phyloP scores from a whole-genome alignment of 1,140 invertebrate genomes.

The Phortica variegata region DNA sequence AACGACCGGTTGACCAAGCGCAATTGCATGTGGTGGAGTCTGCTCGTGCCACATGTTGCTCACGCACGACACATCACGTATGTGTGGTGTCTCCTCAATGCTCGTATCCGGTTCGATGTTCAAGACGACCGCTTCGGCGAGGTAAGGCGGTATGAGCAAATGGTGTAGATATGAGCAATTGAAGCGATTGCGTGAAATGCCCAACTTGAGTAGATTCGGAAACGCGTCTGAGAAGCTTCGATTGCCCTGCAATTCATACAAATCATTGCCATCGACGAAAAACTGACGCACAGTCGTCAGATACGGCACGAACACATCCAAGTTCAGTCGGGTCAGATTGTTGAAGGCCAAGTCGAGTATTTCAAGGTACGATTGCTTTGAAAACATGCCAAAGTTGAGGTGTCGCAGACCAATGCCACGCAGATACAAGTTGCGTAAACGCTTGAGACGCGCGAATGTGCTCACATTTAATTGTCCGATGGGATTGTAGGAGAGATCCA shows the following conservation, averaged over 20 bases:
- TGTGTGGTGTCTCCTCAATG: constrained; percentile 39
- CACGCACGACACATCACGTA: constrained; percentile 46
- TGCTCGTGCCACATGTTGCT: constrained; percentile 12
- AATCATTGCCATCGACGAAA: constrained; percentile 42
- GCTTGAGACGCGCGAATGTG: constrained; percentile 44
- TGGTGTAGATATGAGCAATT: constrained; percentile 50
- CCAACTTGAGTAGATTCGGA: constrained; percentile 38
- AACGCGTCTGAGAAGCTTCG: constrained; percentile 35
- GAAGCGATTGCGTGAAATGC: constrained; percentile 44
- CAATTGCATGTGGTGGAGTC: not conserved
- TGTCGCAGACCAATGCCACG: constrained; percentile 30
- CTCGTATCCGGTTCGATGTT: constrained; percentile 44
- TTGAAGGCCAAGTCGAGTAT: constrained; percentile 49
- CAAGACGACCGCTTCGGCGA: constrained; percentile 27
- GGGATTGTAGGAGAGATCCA: constrained; percentile 46
- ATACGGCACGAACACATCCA: constrained; percentile 52
- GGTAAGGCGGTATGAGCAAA: constrained; percentile 36
- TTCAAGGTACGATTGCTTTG: constrained; percentile 42
- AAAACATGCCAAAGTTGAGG: constrained; percentile 50
- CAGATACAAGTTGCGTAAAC: constrained; percentile 33
- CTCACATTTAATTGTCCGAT: constrained; percentile 40
- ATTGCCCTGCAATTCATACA: constrained; percentile 43
- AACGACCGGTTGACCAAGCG: not conserved
- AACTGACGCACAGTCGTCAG: constrained; percentile 41
- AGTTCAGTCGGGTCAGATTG: constrained; percentile 44